Conservation (phyloP, 2,888 invertebrate genomes). For the Schizaphis graminum region DNA sequence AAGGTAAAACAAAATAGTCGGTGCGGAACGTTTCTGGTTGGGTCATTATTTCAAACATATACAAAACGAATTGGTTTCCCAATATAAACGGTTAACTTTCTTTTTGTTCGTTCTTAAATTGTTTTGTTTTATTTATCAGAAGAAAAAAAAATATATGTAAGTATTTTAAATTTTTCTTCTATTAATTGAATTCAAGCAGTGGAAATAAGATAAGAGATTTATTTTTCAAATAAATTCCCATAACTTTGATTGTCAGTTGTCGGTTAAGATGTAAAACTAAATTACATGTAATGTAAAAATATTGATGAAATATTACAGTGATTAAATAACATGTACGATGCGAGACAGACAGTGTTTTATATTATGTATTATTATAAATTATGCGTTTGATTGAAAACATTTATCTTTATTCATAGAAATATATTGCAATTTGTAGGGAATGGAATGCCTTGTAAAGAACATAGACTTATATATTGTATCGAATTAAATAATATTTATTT, state of each 20-base stretch:
- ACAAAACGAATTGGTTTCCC: slow-evolving; percentile 45
- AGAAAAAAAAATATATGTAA: neutral
- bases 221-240: neutral
- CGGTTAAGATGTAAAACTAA: neutral
- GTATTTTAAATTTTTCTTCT: neutral
- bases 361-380: neutral
- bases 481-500: neutral
- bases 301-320: neutral
- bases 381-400: neutral
- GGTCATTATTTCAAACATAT: neutral
- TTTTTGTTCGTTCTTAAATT: neutral
- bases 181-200: neutral
- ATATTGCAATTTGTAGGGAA: neutral
- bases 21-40: slow-evolving; percentile 27
- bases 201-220: neutral
- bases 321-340: neutral
- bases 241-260: neutral
- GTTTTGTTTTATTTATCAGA: neutral
- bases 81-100: slow-evolving; percentile 37
- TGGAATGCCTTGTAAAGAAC: neutral
- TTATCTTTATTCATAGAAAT: neutral
- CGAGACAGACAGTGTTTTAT: neutral
- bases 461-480: neutral
- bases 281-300: neutral
- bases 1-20: neutral